These are phyloP conservation scores for Lagocephalus sceleratus DNA, from an alignment of 2,797 vertebrate genomes.

Conservation along the genomic window DNA sequence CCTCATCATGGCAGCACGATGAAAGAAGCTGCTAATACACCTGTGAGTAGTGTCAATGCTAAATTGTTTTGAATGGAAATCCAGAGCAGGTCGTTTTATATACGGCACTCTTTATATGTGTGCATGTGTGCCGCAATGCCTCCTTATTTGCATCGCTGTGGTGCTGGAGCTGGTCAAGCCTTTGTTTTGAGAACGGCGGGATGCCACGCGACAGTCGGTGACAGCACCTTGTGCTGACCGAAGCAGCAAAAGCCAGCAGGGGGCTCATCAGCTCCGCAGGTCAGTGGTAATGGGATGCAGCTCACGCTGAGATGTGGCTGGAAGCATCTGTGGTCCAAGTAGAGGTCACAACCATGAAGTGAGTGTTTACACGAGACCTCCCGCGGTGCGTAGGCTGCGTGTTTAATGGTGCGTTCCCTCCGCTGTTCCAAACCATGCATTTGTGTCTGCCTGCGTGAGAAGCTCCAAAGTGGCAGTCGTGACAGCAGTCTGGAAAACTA, in stretches of 20 bases:
- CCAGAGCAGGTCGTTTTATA: background rate
- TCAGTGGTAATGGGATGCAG: conserved; percentile 58
- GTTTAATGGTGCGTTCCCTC: conserved; percentile 15
- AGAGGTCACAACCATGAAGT: conserved; percentile 56
- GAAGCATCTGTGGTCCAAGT: conserved; percentile 49
- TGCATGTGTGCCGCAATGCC: no score
- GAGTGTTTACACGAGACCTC: conserved; percentile 60
- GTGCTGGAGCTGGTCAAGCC: no score
- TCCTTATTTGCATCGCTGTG: no score
- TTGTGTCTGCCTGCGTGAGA: conserved; percentile 20
- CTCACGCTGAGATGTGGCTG: conserved; percentile 49
- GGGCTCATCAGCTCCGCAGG: conserved; percentile 33
- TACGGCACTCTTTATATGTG: background rate
- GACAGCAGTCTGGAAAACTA: conserved; percentile 29
- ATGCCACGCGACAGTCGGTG: background rate
- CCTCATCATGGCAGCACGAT: background rate
- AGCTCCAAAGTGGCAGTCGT: conserved; percentile 32
- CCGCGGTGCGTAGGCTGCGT: conserved; percentile 14
- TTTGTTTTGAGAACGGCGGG: no score
- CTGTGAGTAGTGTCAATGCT: background rate
- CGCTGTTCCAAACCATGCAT: conserved; percentile 6
- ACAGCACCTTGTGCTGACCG: conserved; percentile 40
- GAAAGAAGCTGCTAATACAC: background rate
- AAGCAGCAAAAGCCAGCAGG: conserved; percentile 31
- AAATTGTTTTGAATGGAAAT: background rate